These are phyloP conservation scores for Fragum fragum DNA, from an alignment of 2,888 invertebrate genomes.

Conservation along the genomic window DNA sequence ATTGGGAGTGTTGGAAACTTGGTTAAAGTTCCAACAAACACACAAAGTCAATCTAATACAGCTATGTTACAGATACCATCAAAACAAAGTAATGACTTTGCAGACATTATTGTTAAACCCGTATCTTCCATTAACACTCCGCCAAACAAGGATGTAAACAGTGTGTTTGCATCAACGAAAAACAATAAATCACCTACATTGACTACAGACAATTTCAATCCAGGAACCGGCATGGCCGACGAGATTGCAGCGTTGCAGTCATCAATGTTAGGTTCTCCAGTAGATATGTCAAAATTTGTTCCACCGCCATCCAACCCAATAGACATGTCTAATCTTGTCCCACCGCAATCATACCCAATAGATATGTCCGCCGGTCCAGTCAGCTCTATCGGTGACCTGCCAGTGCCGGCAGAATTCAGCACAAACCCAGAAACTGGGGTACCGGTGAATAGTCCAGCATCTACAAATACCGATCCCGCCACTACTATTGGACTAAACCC, in stretches of 20 bases:
- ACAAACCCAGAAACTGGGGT: background rate
- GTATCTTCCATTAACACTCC: background rate
- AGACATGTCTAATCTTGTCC: constrained; percentile 33
- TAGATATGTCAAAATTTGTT: constrained; percentile 47
- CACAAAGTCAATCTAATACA: background rate
- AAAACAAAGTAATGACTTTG: background rate
- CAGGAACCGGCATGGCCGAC: constrained; percentile 42
- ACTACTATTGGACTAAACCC: background rate
- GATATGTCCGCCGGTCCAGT: background rate
- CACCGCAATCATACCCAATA: constrained; percentile 35
- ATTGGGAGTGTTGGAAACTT: constrained; percentile 51
- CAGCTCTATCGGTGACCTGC: background rate
- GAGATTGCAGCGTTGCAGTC: constrained; percentile 52
- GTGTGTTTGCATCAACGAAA: background rate
- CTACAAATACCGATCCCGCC: background rate
- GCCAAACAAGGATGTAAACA: background rate
- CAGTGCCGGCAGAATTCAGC: background rate
- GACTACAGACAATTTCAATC: constrained; percentile 34
- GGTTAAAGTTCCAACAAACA: constrained; percentile 34
- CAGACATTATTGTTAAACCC: background rate
- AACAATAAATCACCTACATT: background rate
- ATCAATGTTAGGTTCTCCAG: constrained; percentile 32
- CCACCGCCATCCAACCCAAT: constrained; percentile 41
- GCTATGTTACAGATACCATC: background rate
- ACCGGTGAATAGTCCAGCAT: background rate